Evolutionary conservation across 1,140 invertebrate genomes (phyloP).

Genomic region (Scaptomyza pallida): DNA sequence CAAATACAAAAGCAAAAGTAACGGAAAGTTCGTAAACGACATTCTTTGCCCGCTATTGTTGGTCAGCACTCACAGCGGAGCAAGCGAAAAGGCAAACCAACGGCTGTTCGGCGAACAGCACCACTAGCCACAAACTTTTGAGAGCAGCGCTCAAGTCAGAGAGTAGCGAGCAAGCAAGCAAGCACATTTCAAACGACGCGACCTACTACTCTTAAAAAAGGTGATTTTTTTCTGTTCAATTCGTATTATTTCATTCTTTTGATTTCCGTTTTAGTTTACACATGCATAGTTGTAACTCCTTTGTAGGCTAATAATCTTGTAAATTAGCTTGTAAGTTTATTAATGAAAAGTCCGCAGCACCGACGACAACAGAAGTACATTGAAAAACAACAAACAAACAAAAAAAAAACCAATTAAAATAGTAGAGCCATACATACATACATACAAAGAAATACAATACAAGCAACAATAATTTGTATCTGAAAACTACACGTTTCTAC

Average conservation of each 20-base stretch:
- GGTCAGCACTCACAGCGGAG: conserved; percentile 28
- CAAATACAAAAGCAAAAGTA: conserved; percentile 44
- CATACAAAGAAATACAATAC: conserved; percentile 40
- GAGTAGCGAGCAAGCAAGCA: conserved; percentile 49
- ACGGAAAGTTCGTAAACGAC: conserved; percentile 50
- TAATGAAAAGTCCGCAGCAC: conserved; percentile 23
- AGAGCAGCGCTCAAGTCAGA: conserved; percentile 25
- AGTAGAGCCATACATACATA: conserved; percentile 13
- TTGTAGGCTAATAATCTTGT: conserved; percentile 53
- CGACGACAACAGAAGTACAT: conserved; percentile 31
- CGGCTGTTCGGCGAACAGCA: conserved; percentile 19
- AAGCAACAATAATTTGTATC: conserved; percentile 53
- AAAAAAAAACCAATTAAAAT: conserved; percentile 25
- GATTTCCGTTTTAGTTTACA: conserved; percentile 61
- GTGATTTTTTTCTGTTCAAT: conserved; percentile 68
- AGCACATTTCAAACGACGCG: conserved; percentile 61
- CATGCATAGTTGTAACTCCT: conserved; percentile 57
- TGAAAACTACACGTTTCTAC: conserved; percentile 9
- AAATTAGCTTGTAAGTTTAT: conserved; percentile 54
- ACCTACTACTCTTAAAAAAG: conserved; percentile 75
- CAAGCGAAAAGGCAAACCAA: conserved; percentile 37
- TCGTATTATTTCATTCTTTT: conserved; percentile 57
- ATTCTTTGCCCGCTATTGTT: conserved; percentile 39
- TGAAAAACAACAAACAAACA: too few relatives aligned
- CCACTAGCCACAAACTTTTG: conserved; percentile 20